Evolutionary conservation across 2,113 vertebrate genomes (phyloP).

Genomic region (Electrona antarctica): DNA sequence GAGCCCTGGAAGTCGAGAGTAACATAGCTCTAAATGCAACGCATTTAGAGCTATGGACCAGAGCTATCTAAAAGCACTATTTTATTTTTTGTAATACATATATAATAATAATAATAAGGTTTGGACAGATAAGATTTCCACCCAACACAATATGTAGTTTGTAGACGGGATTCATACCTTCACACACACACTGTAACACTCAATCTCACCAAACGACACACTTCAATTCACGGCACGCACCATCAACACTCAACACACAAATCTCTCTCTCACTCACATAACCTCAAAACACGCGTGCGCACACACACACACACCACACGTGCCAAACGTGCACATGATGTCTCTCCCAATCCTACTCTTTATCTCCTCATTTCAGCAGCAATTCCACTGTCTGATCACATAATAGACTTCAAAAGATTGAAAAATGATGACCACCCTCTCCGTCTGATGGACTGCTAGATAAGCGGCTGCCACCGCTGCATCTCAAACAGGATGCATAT

Average conservation of each 20-base stretch:
- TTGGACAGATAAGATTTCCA: no score
- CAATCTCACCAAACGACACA: background rate
- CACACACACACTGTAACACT: background rate
- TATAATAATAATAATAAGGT: no score
- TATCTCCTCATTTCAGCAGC: conserved; percentile 49
- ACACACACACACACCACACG: background rate
- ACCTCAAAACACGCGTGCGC: background rate
- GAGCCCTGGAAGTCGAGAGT: no score
- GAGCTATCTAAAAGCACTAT: no score
- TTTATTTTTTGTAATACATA: no score
- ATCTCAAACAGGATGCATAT: conserved; percentile 21
- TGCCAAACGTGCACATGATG: conserved; percentile 3
- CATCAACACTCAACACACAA: background rate
- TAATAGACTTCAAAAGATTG: conserved; percentile 42
- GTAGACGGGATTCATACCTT: no score
- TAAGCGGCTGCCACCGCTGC: conserved; percentile 9
- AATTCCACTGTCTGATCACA: conserved; percentile 18
- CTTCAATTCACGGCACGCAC: background rate
- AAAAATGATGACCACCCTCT: conserved; percentile 44
- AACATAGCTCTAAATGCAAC: no score
- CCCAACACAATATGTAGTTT: no score
- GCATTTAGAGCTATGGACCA: no score
- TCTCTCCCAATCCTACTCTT: conserved; percentile 31
- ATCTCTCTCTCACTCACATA: background rate
- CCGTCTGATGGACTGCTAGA: background rate